A percentile compares a stretch with the other conserved stretches of the same genome.
Evolutionary conservation across 2,888 invertebrate species (phyloP).

Genomic region (Hymenopus coronatus): DNA sequence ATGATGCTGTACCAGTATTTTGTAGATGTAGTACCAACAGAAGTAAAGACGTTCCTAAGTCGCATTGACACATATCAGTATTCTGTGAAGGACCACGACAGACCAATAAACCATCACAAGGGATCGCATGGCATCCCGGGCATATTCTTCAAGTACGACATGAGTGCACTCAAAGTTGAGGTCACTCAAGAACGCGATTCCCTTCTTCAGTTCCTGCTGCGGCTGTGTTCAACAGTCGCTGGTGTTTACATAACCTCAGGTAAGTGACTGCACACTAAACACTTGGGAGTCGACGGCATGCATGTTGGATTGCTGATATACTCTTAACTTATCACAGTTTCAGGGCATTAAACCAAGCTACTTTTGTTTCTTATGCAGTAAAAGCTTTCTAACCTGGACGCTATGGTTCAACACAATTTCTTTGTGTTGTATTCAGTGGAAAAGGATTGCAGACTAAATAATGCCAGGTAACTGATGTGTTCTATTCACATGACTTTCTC

Average conservation of each 20-base stretch:
- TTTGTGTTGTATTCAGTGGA: too few relatives aligned
- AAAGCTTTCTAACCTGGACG: too few relatives aligned
- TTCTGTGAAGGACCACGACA: slow-evolving; percentile 84
- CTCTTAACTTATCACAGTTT: background rate
- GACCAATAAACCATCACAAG: slow-evolving; percentile 68
- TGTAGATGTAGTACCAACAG: slow-evolving; percentile 93
- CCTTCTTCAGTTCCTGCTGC: slow-evolving; percentile 74
- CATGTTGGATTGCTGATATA: too few relatives aligned
- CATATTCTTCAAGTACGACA: slow-evolving; percentile 92
- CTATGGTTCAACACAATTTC: too few relatives aligned
- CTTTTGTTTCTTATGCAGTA: too few relatives aligned
- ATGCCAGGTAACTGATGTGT: too few relatives aligned
- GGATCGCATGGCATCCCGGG: slow-evolving; percentile 94
- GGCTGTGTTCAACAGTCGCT: slow-evolving; percentile 87
- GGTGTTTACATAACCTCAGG: slow-evolving; percentile 89
- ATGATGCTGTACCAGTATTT: slow-evolving; percentile 89
- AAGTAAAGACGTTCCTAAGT: slow-evolving; percentile 75
- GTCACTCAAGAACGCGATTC: slow-evolving; percentile 78
- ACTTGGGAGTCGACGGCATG: too few relatives aligned
- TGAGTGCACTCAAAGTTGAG: slow-evolving; percentile 83
- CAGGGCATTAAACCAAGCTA: too few relatives aligned
- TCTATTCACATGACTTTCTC: too few relatives aligned
- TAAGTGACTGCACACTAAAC: slow-evolving; percentile 27
- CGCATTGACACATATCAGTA: slow-evolving; percentile 85
- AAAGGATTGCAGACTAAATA: too few relatives aligned